A percentile compares a stretch with the other conserved stretches of the same genome.
These are phyloP conservation scores for Cremastinae sp. DNA, from an alignment of 2,888 invertebrate genomes.

Conservation along the genomic window DNA sequence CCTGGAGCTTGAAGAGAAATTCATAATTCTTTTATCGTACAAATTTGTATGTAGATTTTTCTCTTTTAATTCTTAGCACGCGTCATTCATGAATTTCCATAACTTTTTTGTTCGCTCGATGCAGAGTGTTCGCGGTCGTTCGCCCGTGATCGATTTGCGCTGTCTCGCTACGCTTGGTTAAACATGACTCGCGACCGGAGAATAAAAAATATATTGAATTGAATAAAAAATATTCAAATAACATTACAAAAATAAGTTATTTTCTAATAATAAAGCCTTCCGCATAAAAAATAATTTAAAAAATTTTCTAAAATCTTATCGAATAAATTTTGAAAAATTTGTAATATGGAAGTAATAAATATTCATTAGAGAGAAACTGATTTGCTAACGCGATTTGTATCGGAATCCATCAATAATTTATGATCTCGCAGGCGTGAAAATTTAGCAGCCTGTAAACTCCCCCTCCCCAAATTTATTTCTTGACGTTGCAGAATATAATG, in stretches of 20 bases:
- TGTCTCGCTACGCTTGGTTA: constrained; percentile 55
- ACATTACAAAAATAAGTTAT: not conserved
- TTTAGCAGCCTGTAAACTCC: constrained; percentile 3
- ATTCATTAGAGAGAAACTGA: constrained; percentile 2
- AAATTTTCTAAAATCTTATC: not conserved
- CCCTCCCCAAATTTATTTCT: not conserved
- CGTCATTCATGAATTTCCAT: constrained; percentile 38
- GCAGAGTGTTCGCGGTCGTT: constrained; percentile 45
- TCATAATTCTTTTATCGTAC: constrained; percentile 13
- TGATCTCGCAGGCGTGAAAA: constrained; percentile 5
- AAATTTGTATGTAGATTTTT: constrained; percentile 5
- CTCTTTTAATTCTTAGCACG: not conserved
- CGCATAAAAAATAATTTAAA: constrained; percentile 17
- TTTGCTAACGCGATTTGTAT: constrained; percentile 38
- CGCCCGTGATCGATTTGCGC: constrained; percentile 54
- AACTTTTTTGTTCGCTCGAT: constrained; percentile 33
- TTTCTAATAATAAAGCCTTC: not conserved
- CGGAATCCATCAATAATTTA: constrained; percentile 46
- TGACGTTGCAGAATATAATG: constrained; percentile 6
- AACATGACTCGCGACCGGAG: constrained; percentile 17
- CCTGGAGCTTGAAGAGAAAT: constrained; percentile 44
- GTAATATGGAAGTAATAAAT: constrained; percentile 16
- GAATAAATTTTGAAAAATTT: too few relatives aligned
- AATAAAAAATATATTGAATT: not conserved
- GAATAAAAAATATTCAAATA: not conserved